Evolutionary conservation across 2,888 invertebrate genomes (phyloP).

Genomic region (Acanthopleura granulata): DNA sequence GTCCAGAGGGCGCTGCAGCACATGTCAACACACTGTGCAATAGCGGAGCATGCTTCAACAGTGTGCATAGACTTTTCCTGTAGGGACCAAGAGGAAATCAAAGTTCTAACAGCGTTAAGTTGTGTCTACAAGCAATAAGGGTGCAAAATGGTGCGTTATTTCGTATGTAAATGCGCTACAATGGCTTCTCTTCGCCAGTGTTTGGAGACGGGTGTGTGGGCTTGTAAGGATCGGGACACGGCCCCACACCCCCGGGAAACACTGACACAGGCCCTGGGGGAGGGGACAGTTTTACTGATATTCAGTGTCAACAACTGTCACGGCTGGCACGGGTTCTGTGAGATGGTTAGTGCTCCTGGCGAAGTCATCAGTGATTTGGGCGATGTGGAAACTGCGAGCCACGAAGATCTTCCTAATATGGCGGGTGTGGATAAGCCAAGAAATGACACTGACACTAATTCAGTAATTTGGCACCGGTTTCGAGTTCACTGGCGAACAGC

Average conservation of each 20-base stretch:
- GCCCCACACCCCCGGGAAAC: slow-evolving; percentile 48
- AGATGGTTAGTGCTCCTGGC: slow-evolving; percentile 40
- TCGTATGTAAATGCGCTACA: slow-evolving; percentile 49
- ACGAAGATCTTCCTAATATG: not conserved
- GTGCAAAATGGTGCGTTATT: slow-evolving; percentile 31
- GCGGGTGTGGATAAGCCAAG: not conserved
- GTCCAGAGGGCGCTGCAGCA: no score
- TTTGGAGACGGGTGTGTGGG: slow-evolving; percentile 45
- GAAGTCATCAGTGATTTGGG: not conserved
- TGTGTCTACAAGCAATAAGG: no score
- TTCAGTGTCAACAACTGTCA: slow-evolving; percentile 61
- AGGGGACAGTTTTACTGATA: slow-evolving; percentile 47
- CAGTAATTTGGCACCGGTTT: slow-evolving; percentile 47
- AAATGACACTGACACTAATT: not conserved
- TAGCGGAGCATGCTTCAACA: no score
- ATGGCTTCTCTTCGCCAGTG: slow-evolving; percentile 44
- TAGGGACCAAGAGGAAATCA: no score
- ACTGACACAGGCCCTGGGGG: slow-evolving; percentile 38
- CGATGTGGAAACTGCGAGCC: not conserved
- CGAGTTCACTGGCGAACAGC: slow-evolving; percentile 44
- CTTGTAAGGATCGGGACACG: slow-evolving; percentile 43
- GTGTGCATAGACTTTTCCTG: no score
- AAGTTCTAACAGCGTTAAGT: no score
- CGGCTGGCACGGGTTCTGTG: slow-evolving; percentile 63
- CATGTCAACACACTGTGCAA: no score